Percentiles rank a stretch among this genome's conserved stretches.
Evolutionary conservation across 2,888 invertebrate species (phyloP).

Genomic region (Sinhomidia bicolor): DNA sequence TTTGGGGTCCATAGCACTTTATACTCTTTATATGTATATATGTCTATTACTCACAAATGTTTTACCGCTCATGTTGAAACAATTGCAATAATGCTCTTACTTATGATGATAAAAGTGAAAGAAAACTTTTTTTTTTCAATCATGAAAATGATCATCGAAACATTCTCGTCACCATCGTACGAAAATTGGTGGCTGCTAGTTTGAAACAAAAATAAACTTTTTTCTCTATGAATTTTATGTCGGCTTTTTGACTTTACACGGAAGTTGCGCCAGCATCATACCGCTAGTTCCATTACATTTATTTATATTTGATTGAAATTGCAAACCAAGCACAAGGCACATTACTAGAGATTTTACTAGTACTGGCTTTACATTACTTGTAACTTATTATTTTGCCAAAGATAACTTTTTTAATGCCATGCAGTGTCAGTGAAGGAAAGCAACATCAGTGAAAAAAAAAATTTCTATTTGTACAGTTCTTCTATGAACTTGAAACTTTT

Average conservation of each 20-base stretch:
- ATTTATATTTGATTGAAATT: constrained; percentile 33
- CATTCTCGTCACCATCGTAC: background rate
- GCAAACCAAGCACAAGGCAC: background rate
- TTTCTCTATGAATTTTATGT: constrained; percentile 24
- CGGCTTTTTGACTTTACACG: background rate
- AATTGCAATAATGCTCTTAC: constrained; percentile 1
- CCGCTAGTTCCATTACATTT: background rate
- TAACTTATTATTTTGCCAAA: background rate
- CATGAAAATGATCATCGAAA: constrained; percentile 23
- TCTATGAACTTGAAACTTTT: constrained; percentile 53
- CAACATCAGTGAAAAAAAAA: background rate
- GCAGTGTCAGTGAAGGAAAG: too few relatives aligned
- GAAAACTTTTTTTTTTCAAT: constrained; percentile 43
- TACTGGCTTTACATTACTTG: background rate
- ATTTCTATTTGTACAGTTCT: background rate
- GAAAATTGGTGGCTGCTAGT: background rate
- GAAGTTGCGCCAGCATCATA: background rate
- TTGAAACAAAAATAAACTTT: background rate
- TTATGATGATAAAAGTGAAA: background rate
- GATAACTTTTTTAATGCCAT: background rate
- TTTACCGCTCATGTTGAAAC: background rate
- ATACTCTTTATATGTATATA: background rate
- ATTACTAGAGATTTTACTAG: background rate
- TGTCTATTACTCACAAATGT: background rate
- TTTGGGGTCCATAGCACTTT: too few relatives aligned